These are phyloP conservation scores for Calypte anna DNA, from an alignment of 2,113 vertebrate species.

Conservation along the genomic window DNA sequence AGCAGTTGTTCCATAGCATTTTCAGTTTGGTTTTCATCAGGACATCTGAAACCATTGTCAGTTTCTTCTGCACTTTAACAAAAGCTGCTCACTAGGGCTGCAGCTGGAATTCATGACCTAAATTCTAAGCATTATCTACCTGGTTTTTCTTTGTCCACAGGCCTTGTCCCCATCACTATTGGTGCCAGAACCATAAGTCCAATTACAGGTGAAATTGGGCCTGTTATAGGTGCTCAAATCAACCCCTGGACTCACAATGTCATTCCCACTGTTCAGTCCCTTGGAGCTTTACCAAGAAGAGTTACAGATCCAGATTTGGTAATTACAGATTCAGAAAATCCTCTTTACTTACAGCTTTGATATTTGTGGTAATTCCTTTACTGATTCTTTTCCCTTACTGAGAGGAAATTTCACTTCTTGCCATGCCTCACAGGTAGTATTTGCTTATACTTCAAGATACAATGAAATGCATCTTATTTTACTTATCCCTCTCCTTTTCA, in stretches of 20 bases:
- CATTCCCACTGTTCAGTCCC: conserved; percentile 80
- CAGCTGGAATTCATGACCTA: neutral
- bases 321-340: neutral
- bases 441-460: neutral
- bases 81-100: neutral
- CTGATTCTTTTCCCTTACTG: neutral
- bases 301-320: conserved; percentile 79
- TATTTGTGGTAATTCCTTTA: neutral
- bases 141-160: conserved; percentile 60
- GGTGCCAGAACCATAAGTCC: conserved; percentile 83
- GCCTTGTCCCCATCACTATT: conserved; percentile 83
- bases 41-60: neutral
- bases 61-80: neutral
- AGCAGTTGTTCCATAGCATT: neutral
- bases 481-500: neutral
- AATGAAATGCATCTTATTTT: neutral
- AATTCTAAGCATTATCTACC: neutral
- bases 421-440: neutral
- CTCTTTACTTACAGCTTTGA: neutral
- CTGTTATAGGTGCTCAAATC: conserved; percentile 82
- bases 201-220: conserved; percentile 77
- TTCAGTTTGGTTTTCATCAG: neutral
- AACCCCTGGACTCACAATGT: conserved; percentile 74
- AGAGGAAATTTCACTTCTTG: neutral
- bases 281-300: conserved; percentile 72